Percentiles rank a stretch among this genome's conserved stretches.
Evolutionary conservation across 2,113 vertebrate genomes (phyloP).

Genomic region (Orthochromis indermauri): DNA sequence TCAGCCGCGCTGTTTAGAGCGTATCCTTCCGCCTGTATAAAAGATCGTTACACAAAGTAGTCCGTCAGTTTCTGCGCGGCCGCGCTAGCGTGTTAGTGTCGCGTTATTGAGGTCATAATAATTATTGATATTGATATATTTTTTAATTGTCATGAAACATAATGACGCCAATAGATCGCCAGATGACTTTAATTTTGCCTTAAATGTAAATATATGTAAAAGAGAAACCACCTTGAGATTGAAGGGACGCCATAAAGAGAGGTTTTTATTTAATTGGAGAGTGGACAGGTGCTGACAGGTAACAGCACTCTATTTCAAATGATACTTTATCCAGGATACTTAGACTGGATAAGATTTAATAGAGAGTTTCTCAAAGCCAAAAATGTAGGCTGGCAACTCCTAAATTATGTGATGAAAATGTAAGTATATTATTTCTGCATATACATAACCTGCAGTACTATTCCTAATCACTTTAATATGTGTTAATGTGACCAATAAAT

Average conservation of each 20-base stretch:
- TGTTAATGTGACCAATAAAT: not conserved
- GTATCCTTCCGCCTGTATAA: conserved; percentile 81
- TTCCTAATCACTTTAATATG: not conserved
- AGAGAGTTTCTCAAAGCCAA: not conserved
- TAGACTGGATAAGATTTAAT: not conserved
- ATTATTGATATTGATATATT: not conserved
- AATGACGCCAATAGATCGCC: not conserved
- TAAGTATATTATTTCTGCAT: not conserved
- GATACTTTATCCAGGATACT: not conserved
- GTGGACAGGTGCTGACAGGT: not conserved
- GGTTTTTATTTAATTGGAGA: not conserved
- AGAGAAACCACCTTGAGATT: not conserved
- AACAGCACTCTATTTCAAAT: not conserved
- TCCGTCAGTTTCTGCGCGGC: not conserved
- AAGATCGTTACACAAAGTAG: conserved; percentile 56
- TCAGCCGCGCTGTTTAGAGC: rapidly evolving
- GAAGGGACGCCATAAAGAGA: not conserved
- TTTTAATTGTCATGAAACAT: not conserved
- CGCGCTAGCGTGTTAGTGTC: not conserved
- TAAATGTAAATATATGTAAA: not conserved
- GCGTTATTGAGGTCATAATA: not conserved
- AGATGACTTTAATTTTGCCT: too few relatives aligned
- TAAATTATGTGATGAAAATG: not conserved
- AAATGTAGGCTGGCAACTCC: not conserved
- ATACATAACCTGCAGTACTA: not conserved